Conservation (phyloP, 2,888 invertebrate species). For the Drosophila glabriapex region DNA sequence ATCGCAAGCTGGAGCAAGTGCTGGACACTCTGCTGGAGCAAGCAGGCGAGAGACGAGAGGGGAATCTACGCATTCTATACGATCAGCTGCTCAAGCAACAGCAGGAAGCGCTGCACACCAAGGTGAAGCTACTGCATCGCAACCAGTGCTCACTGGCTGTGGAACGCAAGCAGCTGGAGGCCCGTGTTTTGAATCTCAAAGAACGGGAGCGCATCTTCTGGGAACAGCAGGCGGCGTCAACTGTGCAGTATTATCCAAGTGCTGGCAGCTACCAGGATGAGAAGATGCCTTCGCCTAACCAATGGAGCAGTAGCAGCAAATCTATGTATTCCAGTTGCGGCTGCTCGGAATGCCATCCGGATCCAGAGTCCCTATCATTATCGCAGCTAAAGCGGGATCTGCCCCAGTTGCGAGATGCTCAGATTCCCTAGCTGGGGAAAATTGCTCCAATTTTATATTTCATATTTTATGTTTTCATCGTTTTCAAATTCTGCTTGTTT, state of each 20-base stretch:
- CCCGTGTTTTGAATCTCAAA: conserved; percentile 11
- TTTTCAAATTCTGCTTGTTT: background rate
- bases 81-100: conserved; percentile 53
- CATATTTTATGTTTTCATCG: background rate
- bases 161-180: conserved; percentile 17
- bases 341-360: conserved; percentile 24
- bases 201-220: conserved; percentile 15
- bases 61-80: conserved; percentile 55
- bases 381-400: background rate
- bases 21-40: conserved; percentile 37
- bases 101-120: conserved; percentile 22
- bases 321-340: conserved; percentile 5
- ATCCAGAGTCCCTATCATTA: background rate
- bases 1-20: conserved; percentile 41
- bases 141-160: conserved; percentile 4
- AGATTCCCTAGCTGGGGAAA: background rate
- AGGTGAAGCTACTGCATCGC: conserved; percentile 10
- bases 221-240: background rate
- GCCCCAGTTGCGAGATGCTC: background rate
- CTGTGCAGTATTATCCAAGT: background rate
- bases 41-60: conserved; percentile 39
- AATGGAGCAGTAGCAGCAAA: background rate
- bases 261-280: background rate
- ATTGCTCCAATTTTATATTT: background rate
- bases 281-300: background rate